phyloP scores from a whole-genome alignment of 2,888 invertebrate species.

The Drosophila colorata region DNA sequence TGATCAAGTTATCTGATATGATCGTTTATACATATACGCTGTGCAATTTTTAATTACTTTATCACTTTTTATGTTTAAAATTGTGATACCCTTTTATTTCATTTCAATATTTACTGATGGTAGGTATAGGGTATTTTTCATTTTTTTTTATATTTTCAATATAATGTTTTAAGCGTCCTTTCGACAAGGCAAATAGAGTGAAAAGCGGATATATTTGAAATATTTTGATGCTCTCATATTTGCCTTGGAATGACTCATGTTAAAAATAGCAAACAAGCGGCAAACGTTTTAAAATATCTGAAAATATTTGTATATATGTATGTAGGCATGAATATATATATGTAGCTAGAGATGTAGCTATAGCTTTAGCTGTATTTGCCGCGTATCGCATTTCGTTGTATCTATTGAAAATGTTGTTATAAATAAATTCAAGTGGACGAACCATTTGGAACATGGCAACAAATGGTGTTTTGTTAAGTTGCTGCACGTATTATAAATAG shows the following conservation, averaged over 20 bases:
- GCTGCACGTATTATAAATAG: slow-evolving; percentile 36
- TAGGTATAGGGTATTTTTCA: too few relatives aligned
- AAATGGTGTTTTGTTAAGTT: slow-evolving; percentile 49
- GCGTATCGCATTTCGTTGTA: slow-evolving; percentile 65
- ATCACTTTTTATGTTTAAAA: too few relatives aligned
- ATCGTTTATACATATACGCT: neutral
- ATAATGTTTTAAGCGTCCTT: slow-evolving; percentile 2
- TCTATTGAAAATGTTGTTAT: slow-evolving; percentile 61
- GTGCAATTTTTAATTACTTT: too few relatives aligned
- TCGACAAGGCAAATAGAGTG: neutral
- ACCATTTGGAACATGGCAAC: slow-evolving; percentile 42
- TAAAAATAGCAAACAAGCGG: slow-evolving; percentile 65
- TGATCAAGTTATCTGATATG: too few relatives aligned
- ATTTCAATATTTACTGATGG: neutral
- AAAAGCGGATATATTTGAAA: slow-evolving; percentile 34
- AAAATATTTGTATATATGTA: slow-evolving; percentile 38
- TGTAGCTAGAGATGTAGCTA: slow-evolving; percentile 14
- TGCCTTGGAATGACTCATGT: slow-evolving; percentile 43
- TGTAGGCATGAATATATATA: slow-evolving; percentile 3
- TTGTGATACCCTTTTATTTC: too few relatives aligned
- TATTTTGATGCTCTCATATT: slow-evolving; percentile 36
- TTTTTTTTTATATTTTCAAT: neutral
- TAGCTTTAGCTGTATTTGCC: slow-evolving; percentile 26
- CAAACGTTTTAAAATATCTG: slow-evolving; percentile 68
- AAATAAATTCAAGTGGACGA: slow-evolving; percentile 68